Base-by-base conservation (phyloP, 2,113 vertebrate genomes). In the Uropsilus gracilis region DNA sequence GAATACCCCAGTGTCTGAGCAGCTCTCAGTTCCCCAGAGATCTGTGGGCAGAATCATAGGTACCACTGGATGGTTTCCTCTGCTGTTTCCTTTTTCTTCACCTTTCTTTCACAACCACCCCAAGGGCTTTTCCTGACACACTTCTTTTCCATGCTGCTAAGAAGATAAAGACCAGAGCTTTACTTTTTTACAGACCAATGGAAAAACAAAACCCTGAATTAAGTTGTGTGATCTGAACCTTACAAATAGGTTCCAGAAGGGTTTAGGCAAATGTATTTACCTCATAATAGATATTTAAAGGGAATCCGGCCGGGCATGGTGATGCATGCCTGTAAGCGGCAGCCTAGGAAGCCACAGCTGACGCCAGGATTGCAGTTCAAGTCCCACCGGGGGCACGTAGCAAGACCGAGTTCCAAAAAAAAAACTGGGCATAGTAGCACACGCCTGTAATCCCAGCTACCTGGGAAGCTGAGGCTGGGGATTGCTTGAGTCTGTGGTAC, bases 1-100 rank as follows among this genome's bases (percentile, higher is more conserved):
- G 77, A 98, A 96, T 39, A 89, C 97, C 14, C 98, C 97, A 0
- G 97, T 99, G 92, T 90, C 91, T 0, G 99, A 99, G 90, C 95
- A 98, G 91, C 93, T 99, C 50, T 97, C 97, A 0, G 98, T 99
- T 76, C 99, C 99, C 8, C 98, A 98, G 94, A 97, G 98, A 0
- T 98, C 98, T 0, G 97, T 99, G 30, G 99, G 99, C 73, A 98
- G 99, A 44, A 99, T 99, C 66, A 99, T 99, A 95, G 99, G 99
- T 99, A 96, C 37, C n/a, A 14, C 55, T 50, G 61, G 61, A 90
- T 30, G 18, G n/a, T 90, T 82, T 59, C 53, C 59, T 88, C 78
- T 89, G 28, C 69, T 92, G 13, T n/a, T 86, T 5, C 20, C 42
- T 81, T 72, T 22, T 68, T 84, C 71, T 89, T 66, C 84, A 37